These are phyloP conservation scores for Perca fluviatilis DNA, from an alignment of 2,113 vertebrate species.

Conservation along the genomic window DNA sequence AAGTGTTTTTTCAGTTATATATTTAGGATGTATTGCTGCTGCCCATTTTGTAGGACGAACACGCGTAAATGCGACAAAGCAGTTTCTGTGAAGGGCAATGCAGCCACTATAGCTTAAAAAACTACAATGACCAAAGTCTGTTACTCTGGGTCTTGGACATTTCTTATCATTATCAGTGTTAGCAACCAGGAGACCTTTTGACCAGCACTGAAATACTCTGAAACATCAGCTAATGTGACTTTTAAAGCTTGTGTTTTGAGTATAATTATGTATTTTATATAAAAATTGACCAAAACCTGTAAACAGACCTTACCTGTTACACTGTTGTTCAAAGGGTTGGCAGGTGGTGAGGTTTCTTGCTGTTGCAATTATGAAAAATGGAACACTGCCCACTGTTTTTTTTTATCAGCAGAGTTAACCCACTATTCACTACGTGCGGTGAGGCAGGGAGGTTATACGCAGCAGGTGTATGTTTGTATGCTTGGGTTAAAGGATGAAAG, in stretches of 20 bases:
- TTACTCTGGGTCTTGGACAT: neutral
- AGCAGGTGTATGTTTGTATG: neutral
- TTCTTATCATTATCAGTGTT: neutral
- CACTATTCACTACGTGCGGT: neutral
- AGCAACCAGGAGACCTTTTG: neutral
- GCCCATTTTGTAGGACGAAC: neutral
- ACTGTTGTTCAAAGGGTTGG: constrained; percentile 4
- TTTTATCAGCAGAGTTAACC: constrained; percentile 12
- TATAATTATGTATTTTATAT: constrained; percentile 13
- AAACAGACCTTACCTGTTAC: constrained; percentile 20
- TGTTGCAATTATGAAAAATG: constrained; percentile 31
- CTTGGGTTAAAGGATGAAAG: neutral
- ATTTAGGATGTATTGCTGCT: neutral
- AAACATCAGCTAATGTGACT: neutral
- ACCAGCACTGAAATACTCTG: neutral
- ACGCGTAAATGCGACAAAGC: neutral
- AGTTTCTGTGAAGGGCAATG: neutral
- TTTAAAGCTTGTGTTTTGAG: neutral
- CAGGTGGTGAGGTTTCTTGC: neutral
- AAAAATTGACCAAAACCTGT: constrained; percentile 8
- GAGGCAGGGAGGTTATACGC: neutral
- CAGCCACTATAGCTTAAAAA: neutral
- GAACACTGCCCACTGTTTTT: constrained; percentile 9
- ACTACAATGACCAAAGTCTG: neutral
- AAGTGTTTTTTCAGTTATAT: neutral